A percentile compares a stretch with the other conserved stretches of the same genome.
Evolutionary conservation across 2,113 vertebrate species (phyloP).

Genomic region (Ibidorhyncha struthersii): DNA sequence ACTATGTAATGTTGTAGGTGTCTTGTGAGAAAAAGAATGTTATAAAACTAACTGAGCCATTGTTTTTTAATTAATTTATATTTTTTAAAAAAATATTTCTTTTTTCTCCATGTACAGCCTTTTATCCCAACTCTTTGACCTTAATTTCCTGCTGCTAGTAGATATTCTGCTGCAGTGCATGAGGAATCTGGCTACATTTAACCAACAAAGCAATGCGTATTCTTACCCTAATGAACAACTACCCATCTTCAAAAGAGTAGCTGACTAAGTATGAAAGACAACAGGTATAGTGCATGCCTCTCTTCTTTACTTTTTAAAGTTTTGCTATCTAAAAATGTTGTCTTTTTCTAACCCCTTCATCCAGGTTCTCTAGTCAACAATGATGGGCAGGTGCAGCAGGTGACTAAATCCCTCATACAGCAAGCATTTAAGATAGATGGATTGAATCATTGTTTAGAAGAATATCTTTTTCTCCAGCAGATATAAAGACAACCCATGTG

Average conservation of each 20-base stretch:
- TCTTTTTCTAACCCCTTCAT: neutral
- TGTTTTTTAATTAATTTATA: neutral
- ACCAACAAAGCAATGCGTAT: neutral
- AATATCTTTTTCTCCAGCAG: neutral
- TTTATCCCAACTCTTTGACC: neutral
- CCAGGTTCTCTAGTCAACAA: neutral
- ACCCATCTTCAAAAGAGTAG: neutral
- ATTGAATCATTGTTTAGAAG: neutral
- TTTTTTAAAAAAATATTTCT: neutral
- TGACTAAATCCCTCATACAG: neutral
- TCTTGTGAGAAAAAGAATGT: neutral
- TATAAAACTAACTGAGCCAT: neutral
- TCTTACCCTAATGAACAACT: neutral
- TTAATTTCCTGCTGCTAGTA: neutral
- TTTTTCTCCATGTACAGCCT: neutral
- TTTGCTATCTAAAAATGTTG: neutral
- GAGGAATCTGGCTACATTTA: neutral
- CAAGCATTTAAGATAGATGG: neutral
- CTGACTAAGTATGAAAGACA: neutral
- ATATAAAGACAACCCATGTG: neutral
- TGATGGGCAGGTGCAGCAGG: neutral
- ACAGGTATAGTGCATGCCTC: accelerated
- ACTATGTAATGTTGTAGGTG: neutral
- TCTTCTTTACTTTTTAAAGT: neutral
- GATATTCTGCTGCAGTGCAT: neutral